These are phyloP conservation scores for Danio jaintianensis DNA, from an alignment of 2,797 vertebrate genomes.

Conservation along the genomic window DNA sequence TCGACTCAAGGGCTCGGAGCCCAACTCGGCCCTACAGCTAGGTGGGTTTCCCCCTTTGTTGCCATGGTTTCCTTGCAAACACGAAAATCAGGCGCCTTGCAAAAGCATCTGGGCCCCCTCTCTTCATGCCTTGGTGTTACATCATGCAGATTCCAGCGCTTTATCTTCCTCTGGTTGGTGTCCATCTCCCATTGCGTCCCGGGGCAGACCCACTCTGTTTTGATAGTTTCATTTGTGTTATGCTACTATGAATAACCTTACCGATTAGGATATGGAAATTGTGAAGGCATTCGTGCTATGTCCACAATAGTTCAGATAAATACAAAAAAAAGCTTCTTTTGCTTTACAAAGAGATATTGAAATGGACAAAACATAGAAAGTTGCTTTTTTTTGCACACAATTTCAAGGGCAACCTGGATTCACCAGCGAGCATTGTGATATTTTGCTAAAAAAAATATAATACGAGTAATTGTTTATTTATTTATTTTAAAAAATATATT, in stretches of 20 bases:
- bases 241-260: conserved; percentile 24
- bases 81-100: conserved; percentile 68
- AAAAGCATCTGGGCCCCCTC: conserved; percentile 57
- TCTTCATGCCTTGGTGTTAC: conserved; percentile 56
- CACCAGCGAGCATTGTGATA: no score
- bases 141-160: conserved; percentile 54
- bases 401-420: no score
- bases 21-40: conserved; percentile 73
- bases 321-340: not conserved
- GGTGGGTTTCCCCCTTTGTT: conserved; percentile 80
- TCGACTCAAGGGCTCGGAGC: conserved; percentile 53
- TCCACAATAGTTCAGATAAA: not conserved
- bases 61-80: conserved; percentile 72
- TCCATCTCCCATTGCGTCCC: conserved; percentile 42
- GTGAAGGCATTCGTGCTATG: not conserved
- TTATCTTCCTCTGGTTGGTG: conserved; percentile 49
- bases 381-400: no score
- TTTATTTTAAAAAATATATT: no score
- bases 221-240: conserved; percentile 18
- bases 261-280: not conserved
- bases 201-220: conserved; percentile 16
- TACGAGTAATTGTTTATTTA: no score
- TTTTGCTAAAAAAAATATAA: no score
- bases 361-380: no score
- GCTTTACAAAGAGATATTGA: no score